Conservation (phyloP, 2,888 invertebrate genomes). For the Lydus trimaculatus region DNA sequence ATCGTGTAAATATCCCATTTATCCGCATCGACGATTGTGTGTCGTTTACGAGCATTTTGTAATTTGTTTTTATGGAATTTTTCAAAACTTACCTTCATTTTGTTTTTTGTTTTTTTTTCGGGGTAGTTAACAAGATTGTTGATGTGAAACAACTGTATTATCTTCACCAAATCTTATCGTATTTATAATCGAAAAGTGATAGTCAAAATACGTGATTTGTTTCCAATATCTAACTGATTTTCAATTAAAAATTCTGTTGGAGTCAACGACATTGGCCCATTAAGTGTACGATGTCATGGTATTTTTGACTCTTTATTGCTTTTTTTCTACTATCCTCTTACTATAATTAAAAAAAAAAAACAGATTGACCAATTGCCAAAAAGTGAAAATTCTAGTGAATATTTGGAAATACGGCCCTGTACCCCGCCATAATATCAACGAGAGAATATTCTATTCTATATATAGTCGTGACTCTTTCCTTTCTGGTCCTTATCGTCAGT, state of each 20-base stretch:
- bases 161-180: slow-evolving; percentile 16
- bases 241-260: slow-evolving; percentile 20
- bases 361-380: background rate
- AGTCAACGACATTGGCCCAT: slow-evolving; percentile 21
- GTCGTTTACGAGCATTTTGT: slow-evolving; percentile 30
- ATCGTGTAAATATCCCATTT: slow-evolving; percentile 46
- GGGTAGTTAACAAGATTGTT: background rate
- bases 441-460: background rate
- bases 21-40: slow-evolving; percentile 38
- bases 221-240: background rate
- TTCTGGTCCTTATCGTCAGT: slow-evolving; percentile 60
- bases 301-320: background rate
- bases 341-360: background rate
- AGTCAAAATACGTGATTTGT: slow-evolving; percentile 20
- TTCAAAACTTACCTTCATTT: slow-evolving; percentile 25
- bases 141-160: slow-evolving; percentile 14
- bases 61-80: slow-evolving; percentile 10
- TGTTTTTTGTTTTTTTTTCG: background rate
- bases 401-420: background rate
- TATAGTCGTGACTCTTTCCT: slow-evolving; percentile 47
- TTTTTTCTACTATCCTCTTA: background rate
- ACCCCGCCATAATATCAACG: slow-evolving; percentile 3
- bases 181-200: slow-evolving; percentile 25
- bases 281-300: slow-evolving; percentile 21
- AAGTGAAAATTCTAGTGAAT: slow-evolving; percentile 2